Base-by-base conservation (phyloP, 1,140 invertebrate genomes). In the Cherax quadricarinatus region DNA sequence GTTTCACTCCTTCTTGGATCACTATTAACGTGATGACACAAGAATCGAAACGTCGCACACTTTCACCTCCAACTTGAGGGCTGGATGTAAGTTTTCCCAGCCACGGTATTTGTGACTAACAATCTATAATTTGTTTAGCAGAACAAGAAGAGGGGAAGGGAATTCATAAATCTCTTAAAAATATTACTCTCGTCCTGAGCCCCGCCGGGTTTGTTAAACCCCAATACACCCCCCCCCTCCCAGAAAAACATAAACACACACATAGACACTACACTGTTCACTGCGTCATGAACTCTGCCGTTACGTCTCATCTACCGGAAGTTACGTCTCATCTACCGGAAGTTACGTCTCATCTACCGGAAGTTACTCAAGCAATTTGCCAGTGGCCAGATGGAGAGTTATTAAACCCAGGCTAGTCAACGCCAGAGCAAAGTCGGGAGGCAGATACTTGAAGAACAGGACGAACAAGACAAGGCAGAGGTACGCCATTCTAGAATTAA, bases 241-340 rank as follows among this genome's bases (percentile, higher is more conserved):
- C 53, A 57, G 9, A 9, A 57, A 57, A 57, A 57, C 14, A 57
- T 4, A 16, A 18, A 66, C 18, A 66, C 16, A 66, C 62, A 21
- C 30, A 41, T 41, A 41, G 30, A 41, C 0, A 5, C 18, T 66
- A 5, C 62, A 21, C 62, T 5, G 62, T 1, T 2, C 62, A 21
- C 62, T 66, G 21, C 62, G 21, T 83, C 80, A 90, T 90, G 88
- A 90, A 90, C 88, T 90, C 88, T 90, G 88, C 81, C 85, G 88
- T 90, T 90, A 89, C 80, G 49, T n/a, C 14, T 86, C 24, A 5
- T 49, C 9, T 4, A 66, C n/a, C n/a, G n/a, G 4, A n/a, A 30
- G 30, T 73, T 16, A 66, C 18, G 41, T n/a, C 24, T 24, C 24
- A 2, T 78, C 70, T 41, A 30, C 24, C n/a, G n/a, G 4, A n/a